A percentile compares a stretch with the other conserved stretches of the same genome.
Conservation (phyloP, 2,797 vertebrate genomes). For the Malacoctenus gilli region DNA sequence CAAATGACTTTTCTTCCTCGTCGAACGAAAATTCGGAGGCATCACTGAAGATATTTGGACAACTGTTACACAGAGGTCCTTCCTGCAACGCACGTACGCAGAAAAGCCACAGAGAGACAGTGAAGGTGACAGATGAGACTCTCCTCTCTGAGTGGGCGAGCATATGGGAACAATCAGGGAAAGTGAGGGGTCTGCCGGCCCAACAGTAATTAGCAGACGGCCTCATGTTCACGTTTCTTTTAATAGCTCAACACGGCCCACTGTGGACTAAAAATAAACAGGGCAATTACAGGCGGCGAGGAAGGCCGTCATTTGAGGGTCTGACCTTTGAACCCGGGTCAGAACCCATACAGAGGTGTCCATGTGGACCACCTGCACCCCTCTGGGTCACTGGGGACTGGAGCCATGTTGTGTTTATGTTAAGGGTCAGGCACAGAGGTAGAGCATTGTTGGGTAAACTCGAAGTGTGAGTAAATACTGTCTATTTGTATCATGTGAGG, state of each 20-base stretch:
- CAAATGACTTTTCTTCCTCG: too few relatives aligned
- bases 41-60: constrained; percentile 13
- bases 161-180: constrained; percentile 88
- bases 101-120: constrained; percentile 69
- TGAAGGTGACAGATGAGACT: constrained; percentile 76
- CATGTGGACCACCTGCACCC: constrained; percentile 79
- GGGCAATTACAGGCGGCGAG: constrained; percentile 79
- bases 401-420: constrained; percentile 74
- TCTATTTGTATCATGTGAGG: constrained; percentile 74
- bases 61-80: constrained; percentile 23
- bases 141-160: constrained; percentile 66
- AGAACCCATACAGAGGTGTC: constrained; percentile 72
- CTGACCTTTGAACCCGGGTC: constrained; percentile 81
- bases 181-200: constrained; percentile 82
- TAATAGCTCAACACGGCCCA: constrained; percentile 87
- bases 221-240: constrained; percentile 87
- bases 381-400: constrained; percentile 64
- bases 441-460: constrained; percentile 61
- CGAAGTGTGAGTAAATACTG: constrained; percentile 68
- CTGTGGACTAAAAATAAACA: constrained; percentile 90
- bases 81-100: constrained; percentile 17
- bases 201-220: constrained; percentile 86
- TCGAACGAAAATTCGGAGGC: too few relatives aligned
- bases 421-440: constrained; percentile 73
- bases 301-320: constrained; percentile 81